Evolutionary conservation across 1,140 invertebrate genomes (phyloP).

Genomic region (Bombus confusus): DNA sequence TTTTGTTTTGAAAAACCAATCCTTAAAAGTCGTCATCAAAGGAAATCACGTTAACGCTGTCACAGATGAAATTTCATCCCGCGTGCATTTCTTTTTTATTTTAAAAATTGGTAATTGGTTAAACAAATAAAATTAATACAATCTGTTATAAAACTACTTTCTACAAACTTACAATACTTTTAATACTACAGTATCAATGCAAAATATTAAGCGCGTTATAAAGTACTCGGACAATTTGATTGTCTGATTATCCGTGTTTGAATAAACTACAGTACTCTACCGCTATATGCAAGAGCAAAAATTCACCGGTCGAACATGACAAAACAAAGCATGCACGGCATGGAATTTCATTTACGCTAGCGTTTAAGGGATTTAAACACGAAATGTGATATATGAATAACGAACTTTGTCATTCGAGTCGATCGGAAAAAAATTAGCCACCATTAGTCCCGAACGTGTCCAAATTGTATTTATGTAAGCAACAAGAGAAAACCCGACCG

Average conservation of each 20-base stretch:
- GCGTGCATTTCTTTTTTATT: background rate
- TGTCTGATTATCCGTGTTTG: no score
- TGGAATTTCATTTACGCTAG: background rate
- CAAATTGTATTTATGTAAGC: background rate
- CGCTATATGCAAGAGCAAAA: no score
- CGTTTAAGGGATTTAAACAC: background rate
- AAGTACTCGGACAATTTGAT: no score
- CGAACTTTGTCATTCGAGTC: background rate
- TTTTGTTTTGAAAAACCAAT: background rate
- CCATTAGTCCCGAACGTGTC: background rate
- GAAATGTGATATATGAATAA: conserved; percentile 16
- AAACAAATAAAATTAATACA: no score
- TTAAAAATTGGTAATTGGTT: background rate
- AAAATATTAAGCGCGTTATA: no score
- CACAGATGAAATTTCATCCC: background rate
- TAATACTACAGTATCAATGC: background rate
- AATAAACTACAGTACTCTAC: no score
- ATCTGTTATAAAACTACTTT: no score
- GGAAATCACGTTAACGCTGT: background rate
- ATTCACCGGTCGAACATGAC: background rate
- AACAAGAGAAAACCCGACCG: conserved; percentile 1
- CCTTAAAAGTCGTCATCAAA: no score
- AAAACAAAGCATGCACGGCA: background rate
- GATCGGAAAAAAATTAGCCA: background rate
- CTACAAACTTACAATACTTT: background rate